Evolutionary conservation across 1,140 invertebrate genomes (phyloP).

Genomic region (Drosophila nannoptera): DNA sequence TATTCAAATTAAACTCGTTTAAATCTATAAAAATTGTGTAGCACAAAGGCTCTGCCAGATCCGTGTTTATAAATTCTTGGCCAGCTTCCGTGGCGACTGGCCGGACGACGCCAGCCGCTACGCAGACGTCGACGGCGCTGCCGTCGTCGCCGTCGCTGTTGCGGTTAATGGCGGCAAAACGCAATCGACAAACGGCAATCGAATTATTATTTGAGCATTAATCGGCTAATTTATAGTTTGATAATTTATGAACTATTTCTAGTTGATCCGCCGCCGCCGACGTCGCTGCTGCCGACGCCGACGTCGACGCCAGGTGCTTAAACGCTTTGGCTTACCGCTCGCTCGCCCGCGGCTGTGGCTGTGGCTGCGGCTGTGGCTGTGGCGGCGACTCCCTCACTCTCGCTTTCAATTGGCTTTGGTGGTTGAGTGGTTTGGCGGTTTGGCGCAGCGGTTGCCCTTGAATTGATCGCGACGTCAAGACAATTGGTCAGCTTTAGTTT

Average conservation of each 20-base stretch:
- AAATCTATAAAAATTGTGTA: conserved; percentile 74
- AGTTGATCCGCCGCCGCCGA: conserved; percentile 41
- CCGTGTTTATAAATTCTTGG: conserved; percentile 70
- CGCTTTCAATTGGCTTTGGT: conserved; percentile 66
- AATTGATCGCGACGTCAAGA: conserved; percentile 50
- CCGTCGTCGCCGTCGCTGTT: conserved; percentile 28
- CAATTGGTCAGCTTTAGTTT: conserved; percentile 62
- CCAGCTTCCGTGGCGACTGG: conserved; percentile 53
- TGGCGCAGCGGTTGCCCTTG: conserved; percentile 60
- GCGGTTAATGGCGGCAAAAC: conserved; percentile 55
- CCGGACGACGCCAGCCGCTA: conserved; percentile 44
- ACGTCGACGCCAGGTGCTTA: conserved; percentile 6
- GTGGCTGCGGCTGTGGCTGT: not conserved
- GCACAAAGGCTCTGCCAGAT: conserved; percentile 69
- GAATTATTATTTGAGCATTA: conserved; percentile 75
- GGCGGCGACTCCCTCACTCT: conserved; percentile 59
- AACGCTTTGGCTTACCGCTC: conserved; percentile 11
- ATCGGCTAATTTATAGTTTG: conserved; percentile 77
- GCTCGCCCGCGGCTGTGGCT: conserved; percentile 6
- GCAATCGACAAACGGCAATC: conserved; percentile 75
- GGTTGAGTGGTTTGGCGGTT: conserved; percentile 25
- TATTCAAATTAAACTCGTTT: conserved; percentile 77
- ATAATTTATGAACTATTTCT: conserved; percentile 76
- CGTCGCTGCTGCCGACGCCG: not conserved
- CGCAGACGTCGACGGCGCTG: conserved; percentile 42